Percentiles rank a stretch among this genome's conserved stretches.
phyloP scores from a whole-genome alignment of 2,797 vertebrate species.

The Lutjanus campechanus region DNA sequence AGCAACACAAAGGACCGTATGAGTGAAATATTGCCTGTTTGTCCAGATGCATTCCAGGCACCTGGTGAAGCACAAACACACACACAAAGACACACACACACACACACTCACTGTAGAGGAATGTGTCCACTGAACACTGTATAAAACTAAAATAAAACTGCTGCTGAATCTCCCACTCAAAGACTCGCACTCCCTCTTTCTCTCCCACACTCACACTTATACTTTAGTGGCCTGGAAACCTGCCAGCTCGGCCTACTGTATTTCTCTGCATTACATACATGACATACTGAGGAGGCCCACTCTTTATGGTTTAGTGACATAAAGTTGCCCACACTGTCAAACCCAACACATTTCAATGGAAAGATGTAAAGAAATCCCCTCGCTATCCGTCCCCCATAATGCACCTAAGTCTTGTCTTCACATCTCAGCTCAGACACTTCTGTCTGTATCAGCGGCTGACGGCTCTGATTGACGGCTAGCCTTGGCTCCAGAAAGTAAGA shows the following conservation, averaged over 20 bases:
- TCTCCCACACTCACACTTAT: constrained; percentile 32
- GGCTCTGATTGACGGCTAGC: constrained; percentile 62
- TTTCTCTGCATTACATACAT: constrained; percentile 42
- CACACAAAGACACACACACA: constrained; percentile 35
- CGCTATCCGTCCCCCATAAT: constrained; percentile 14
- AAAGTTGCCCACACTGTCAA: constrained; percentile 47
- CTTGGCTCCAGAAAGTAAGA: constrained; percentile 56
- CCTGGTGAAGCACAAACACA: constrained; percentile 62
- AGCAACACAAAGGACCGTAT: constrained; percentile 64
- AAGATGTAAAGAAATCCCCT: constrained; percentile 32
- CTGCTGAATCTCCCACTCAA: constrained; percentile 45
- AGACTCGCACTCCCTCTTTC: constrained; percentile 13
- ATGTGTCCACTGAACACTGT: constrained; percentile 50
- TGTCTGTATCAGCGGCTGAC: constrained; percentile 34
- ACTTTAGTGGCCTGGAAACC: constrained; percentile 49
- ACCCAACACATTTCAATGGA: constrained; percentile 33
- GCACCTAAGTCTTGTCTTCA: constrained; percentile 27
- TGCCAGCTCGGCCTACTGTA: constrained; percentile 36
- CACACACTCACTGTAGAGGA: constrained; percentile 55
- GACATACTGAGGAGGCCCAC: constrained; percentile 21
- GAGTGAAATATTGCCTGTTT: constrained; percentile 77
- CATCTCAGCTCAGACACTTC: constrained; percentile 44
- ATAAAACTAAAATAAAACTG: constrained; percentile 23
- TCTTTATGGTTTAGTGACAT: constrained; percentile 42
- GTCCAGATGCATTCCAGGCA: constrained; percentile 72